phyloP scores from a whole-genome alignment of 1,140 invertebrate species.

The Polyergus mexicanus region DNA sequence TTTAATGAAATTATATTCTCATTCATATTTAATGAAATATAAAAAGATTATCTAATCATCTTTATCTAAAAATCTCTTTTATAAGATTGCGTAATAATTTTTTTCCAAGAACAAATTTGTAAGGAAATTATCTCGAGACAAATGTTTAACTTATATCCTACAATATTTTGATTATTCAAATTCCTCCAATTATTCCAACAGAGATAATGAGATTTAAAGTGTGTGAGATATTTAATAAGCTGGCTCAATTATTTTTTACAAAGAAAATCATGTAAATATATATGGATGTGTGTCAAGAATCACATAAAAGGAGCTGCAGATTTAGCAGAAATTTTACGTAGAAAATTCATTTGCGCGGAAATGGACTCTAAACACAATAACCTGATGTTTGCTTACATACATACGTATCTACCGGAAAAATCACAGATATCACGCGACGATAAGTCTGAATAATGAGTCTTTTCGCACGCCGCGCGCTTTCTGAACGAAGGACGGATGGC shows the following conservation, averaged over 20 bases:
- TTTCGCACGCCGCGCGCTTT: constrained; percentile 34
- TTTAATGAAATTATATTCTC: no score
- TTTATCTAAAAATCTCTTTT: no score
- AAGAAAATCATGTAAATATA: not conserved
- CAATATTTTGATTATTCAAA: not conserved
- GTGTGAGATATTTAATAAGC: no score
- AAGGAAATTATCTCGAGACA: not conserved
- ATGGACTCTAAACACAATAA: not conserved
- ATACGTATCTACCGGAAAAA: not conserved
- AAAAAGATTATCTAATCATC: not conserved
- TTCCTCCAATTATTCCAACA: not conserved
- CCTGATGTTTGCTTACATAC: constrained; percentile 7
- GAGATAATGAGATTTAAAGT: not conserved
- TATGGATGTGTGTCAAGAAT: not conserved
- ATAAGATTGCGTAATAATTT: not conserved
- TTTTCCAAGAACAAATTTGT: not conserved
- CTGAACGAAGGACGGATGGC: not conserved
- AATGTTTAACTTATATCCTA: not conserved
- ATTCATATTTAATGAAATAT: not conserved
- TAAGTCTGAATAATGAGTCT: constrained; percentile 58
- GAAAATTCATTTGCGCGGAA: not conserved
- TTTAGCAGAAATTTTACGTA: not conserved
- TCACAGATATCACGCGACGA: constrained; percentile 60
- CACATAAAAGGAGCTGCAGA: not conserved
- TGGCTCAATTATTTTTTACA: no score